Percentiles rank a stretch among this genome's conserved stretches.
Evolutionary conservation across 2,797 vertebrate genomes (phyloP).

Genomic region (Gallinago nigripennis): DNA sequence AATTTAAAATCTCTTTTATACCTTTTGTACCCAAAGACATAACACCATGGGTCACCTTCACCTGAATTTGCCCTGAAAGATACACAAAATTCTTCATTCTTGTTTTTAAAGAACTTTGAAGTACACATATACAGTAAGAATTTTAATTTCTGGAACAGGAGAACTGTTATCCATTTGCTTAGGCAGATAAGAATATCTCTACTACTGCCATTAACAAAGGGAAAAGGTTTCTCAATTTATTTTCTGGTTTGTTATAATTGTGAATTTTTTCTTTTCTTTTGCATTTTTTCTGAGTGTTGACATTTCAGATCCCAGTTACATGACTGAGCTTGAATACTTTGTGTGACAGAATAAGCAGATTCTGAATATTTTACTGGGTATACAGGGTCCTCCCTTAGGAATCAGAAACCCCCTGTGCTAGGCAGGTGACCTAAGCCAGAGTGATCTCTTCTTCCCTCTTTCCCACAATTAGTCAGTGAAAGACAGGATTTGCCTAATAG

Average conservation of each 20-base stretch:
- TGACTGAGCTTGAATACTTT: neutral
- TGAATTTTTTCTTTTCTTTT: neutral
- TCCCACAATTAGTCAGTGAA: neutral
- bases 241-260: neutral
- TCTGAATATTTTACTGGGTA: neutral
- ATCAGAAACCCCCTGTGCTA: neutral
- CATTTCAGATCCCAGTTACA: neutral
- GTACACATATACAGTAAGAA: neutral
- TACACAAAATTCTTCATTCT: neutral
- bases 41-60: neutral
- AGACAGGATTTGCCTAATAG: neutral
- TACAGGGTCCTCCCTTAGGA: neutral
- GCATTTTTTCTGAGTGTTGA: neutral
- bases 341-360: neutral
- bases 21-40: neutral
- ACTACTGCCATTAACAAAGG: neutral
- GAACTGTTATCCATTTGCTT: neutral
- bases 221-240: neutral
- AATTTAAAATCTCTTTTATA: neutral
- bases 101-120: neutral
- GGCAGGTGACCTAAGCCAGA: neutral
- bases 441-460: neutral
- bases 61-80: neutral
- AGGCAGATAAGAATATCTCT: neutral
- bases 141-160: neutral